These are phyloP conservation scores for Anomalospiza imberbis DNA, from an alignment of 2,797 vertebrate genomes.

Conservation along the genomic window DNA sequence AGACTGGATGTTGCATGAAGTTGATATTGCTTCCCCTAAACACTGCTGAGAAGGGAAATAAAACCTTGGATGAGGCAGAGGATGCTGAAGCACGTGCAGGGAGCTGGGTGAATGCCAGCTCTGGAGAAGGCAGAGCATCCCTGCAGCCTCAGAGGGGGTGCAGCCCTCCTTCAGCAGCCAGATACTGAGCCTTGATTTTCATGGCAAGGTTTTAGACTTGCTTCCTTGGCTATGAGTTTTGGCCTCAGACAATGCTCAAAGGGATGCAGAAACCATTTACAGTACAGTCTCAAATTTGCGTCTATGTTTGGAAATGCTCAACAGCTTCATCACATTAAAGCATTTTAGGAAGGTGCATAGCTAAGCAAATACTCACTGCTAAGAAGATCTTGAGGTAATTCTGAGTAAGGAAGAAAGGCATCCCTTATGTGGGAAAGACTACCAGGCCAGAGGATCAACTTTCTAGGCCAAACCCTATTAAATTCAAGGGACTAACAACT, in stretches of 20 bases:
- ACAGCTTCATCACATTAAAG: neutral
- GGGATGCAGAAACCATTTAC: neutral
- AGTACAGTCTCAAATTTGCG: neutral
- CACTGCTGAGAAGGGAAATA: neutral
- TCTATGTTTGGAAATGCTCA: neutral
- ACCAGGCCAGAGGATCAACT: neutral
- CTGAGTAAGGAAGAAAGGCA: neutral
- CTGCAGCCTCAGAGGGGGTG: neutral
- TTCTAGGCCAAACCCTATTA: constrained; percentile 48
- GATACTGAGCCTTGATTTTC: neutral
- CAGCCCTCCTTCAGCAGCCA: neutral
- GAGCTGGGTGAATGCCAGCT: accelerated
- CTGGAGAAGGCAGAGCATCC: neutral
- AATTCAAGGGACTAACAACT: constrained; percentile 47
- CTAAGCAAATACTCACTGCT: neutral
- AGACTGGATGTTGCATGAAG: neutral
- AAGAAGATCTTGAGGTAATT: neutral
- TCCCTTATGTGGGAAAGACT: constrained; percentile 7
- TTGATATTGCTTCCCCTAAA: neutral
- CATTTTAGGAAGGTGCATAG: neutral
- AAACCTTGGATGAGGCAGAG: neutral
- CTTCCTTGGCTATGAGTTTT: neutral
- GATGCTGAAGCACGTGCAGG: neutral
- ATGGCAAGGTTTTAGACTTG: neutral
- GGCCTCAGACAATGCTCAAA: neutral